These are phyloP conservation scores for Hyposmocoma kahamanoa DNA, from an alignment of 1,140 invertebrate species.

Conservation along the genomic window DNA sequence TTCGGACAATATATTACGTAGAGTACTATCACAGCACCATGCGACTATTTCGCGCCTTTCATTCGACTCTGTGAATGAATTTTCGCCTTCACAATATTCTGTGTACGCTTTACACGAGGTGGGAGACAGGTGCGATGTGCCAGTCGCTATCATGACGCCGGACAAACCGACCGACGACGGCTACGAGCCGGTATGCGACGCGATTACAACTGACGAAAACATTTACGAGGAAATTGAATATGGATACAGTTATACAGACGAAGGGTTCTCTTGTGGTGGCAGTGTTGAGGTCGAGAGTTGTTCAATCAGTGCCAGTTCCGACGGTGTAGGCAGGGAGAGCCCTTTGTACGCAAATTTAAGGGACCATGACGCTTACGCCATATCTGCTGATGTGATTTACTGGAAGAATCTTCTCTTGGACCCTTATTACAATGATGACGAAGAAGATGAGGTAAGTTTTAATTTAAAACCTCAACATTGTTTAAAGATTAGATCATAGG, in stretches of 20 bases:
- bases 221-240: constrained; percentile 67
- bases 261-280: constrained; percentile 56
- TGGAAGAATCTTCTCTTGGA: constrained; percentile 67
- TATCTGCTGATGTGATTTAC: constrained; percentile 57
- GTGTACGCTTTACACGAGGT: constrained; percentile 57
- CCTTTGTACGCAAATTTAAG: constrained; percentile 64
- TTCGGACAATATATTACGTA: constrained; percentile 51
- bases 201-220: constrained; percentile 52
- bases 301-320: constrained; percentile 58
- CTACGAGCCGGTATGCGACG: constrained; percentile 61
- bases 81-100: constrained; percentile 39
- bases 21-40: constrained; percentile 47
- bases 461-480: background rate
- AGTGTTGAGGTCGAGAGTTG: constrained; percentile 62
- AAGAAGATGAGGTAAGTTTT: constrained; percentile 68
- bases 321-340: constrained; percentile 59
- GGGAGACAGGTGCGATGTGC: constrained; percentile 46
- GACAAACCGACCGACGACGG: constrained; percentile 53
- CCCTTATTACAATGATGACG: constrained; percentile 67
- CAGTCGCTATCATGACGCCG: constrained; percentile 57
- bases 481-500: background rate
- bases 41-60: constrained; percentile 48
- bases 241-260: constrained; percentile 54
- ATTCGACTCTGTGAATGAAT: constrained; percentile 54
- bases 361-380: constrained; percentile 56